Conservation (phyloP, 92 coral and sea anemone genomes). For the Palythoa grandis region DNA sequence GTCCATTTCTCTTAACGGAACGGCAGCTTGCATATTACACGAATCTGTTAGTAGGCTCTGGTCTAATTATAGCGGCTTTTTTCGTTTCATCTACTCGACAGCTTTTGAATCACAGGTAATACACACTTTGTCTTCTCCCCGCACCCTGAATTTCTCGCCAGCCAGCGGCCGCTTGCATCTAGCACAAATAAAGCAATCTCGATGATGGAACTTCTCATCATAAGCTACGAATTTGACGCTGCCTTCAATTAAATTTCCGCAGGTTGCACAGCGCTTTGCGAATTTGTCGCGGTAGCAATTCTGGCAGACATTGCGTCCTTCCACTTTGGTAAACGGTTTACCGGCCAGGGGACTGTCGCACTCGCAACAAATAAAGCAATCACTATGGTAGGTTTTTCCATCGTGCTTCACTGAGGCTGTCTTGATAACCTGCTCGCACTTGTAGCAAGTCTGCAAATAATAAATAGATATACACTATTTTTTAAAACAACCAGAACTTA, state of each 20-base stretch:
- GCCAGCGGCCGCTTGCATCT: slow-evolving; percentile 82
- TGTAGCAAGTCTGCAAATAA: slow-evolving; percentile 70
- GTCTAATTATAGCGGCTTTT: background rate
- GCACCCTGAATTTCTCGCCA: slow-evolving; percentile 75
- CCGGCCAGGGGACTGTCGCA: slow-evolving; percentile 93
- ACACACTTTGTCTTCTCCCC: slow-evolving; percentile 81
- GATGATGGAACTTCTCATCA: slow-evolving; percentile 87
- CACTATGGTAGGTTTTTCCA: slow-evolving; percentile 81
- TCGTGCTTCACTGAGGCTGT: slow-evolving; percentile 91
- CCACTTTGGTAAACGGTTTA: slow-evolving; percentile 93
- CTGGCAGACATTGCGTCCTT: slow-evolving; percentile 84
- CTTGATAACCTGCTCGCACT: slow-evolving; percentile 80
- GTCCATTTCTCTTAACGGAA: background rate
- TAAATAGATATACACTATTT: background rate
- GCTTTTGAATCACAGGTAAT: slow-evolving; percentile 62
- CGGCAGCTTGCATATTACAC: background rate
- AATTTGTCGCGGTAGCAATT: slow-evolving; percentile 88
- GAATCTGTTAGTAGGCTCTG: too few species aligned
- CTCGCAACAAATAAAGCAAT: slow-evolving; percentile 81
- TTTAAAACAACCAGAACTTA: too few species aligned
- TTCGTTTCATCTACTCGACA: background rate
- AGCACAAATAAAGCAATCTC: slow-evolving; percentile 95
- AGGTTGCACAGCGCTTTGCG: slow-evolving; percentile 87
- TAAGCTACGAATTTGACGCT: slow-evolving; percentile 97
- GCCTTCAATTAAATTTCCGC: slow-evolving; percentile 87